phyloP scores from a whole-genome alignment of 2,113 vertebrate genomes.

The Castor canadensis region DNA sequence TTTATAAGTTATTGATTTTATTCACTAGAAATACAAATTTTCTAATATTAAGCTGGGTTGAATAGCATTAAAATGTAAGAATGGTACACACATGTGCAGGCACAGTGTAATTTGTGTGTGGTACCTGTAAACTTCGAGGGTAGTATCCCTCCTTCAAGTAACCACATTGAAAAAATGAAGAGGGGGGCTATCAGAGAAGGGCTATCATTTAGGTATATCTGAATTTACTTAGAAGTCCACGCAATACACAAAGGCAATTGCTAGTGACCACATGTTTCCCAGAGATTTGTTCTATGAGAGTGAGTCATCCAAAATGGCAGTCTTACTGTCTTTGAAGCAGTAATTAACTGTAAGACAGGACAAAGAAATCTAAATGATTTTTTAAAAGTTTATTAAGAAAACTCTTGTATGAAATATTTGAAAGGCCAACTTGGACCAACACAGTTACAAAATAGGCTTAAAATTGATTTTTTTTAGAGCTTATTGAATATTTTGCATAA shows the following conservation, averaged over 20 bases:
- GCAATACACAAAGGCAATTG: neutral
- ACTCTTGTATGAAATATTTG: neutral
- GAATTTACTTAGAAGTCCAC: neutral
- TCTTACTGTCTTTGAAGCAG: neutral
- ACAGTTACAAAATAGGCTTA: neutral
- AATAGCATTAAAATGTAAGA: neutral
- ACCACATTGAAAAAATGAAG: neutral
- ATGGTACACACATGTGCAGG: neutral
- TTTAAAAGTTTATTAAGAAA: neutral
- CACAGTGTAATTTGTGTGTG: neutral
- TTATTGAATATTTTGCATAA: conserved; percentile 41
- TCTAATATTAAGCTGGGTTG: neutral
- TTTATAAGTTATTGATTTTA: neutral
- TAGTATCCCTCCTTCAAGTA: neutral
- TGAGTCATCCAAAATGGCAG: neutral
- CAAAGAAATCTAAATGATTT: neutral
- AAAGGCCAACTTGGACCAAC: neutral
- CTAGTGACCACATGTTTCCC: neutral
- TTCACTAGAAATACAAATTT: neutral
- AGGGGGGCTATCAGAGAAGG: neutral
- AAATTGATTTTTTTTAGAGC: neutral
- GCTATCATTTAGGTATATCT: neutral
- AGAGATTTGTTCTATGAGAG: neutral
- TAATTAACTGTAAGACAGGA: neutral
- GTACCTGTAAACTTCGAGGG: neutral